A percentile compares a stretch with the other conserved stretches of the same genome.
Conservation (phyloP, 2,113 vertebrate genomes). For the Lethenteron reissneri region DNA sequence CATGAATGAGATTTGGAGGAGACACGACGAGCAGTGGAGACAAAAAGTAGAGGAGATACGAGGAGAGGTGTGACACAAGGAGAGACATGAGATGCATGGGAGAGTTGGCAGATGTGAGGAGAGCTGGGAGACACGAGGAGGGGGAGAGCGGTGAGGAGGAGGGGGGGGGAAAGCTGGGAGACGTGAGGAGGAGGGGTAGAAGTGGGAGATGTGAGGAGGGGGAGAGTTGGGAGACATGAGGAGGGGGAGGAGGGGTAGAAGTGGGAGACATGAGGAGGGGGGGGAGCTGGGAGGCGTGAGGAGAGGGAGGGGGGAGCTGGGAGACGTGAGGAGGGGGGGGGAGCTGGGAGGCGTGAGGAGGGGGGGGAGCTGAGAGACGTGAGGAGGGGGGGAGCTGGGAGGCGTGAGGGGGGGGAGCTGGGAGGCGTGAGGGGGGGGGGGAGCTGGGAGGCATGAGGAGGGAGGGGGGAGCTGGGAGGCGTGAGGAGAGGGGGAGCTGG, state of each 20-base stretch:
- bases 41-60: too few species aligned
- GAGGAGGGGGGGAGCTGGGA: neutral
- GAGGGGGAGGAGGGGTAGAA: neutral
- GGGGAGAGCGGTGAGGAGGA: neutral
- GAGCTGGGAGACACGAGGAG: too few species aligned
- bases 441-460: neutral
- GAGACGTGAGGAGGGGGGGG: neutral
- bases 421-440: neutral
- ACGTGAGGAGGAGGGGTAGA: neutral
- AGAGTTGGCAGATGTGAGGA: too few species aligned
- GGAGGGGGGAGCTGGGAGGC: neutral
- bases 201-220: neutral
- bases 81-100: too few species aligned
- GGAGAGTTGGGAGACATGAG: neutral
- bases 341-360: neutral
- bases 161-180: neutral
- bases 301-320: neutral
- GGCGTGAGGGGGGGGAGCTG: neutral
- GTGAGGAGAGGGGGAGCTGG: neutral
- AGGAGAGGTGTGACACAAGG: too few species aligned
- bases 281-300: neutral
- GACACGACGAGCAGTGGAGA: too few species aligned
- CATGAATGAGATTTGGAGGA: too few species aligned
- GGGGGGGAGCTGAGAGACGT: neutral
- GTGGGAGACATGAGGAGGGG: neutral